Evolutionary conservation across 1,140 invertebrate genomes (phyloP), one percentile per base, ranked within the genome.

Genomic region (Drosophila sucinea): DNA sequence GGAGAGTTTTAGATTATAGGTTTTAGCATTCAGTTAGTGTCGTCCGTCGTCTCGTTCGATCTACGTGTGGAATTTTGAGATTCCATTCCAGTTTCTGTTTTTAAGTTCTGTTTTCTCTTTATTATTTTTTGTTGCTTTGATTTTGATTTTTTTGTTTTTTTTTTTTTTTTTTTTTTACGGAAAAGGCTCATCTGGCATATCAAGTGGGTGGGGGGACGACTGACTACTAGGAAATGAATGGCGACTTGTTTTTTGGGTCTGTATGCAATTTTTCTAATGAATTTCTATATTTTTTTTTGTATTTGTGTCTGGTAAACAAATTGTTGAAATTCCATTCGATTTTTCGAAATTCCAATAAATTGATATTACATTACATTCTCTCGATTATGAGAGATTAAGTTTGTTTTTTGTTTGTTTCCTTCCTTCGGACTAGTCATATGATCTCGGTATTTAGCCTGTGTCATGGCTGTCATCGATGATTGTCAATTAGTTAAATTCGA

Each of bases 181-280:
- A 56, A 56, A 56, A n/a, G 54, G 29, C 30, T 58, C 41, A 63
- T 47, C 60, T 30, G 40, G 41, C 47, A 54, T 47, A 32, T 47
- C 61, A 54, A 64, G 61, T 64, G 61, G 30, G 30, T n/a, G 3
- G 8, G 10, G 17, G 30, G 56, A 1, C 3, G 57, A 64, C 64
- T 47, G 77, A 70, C 80, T 87, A 87, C 84, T 70, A 54, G 68
- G 84, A 89, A 87, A 87, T 87, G 80, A 87, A 81, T 87, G 84
- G 80, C 80, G 80, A 73, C 81, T 87, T 89, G 68, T 81, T 87
- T 78, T 90, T 79, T 29, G 76, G 83, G 84, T 87, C 56, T 70
- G 83, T 86, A 87, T 68, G 27, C 7, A 61, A n/a, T 61, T 61
- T 17, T 51, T 51, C 44, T 51, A 27, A 51, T 51, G 44, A 51